Evolutionary conservation across 2,797 vertebrate genomes (phyloP).

Genomic region (Thaleichthys pacificus): DNA sequence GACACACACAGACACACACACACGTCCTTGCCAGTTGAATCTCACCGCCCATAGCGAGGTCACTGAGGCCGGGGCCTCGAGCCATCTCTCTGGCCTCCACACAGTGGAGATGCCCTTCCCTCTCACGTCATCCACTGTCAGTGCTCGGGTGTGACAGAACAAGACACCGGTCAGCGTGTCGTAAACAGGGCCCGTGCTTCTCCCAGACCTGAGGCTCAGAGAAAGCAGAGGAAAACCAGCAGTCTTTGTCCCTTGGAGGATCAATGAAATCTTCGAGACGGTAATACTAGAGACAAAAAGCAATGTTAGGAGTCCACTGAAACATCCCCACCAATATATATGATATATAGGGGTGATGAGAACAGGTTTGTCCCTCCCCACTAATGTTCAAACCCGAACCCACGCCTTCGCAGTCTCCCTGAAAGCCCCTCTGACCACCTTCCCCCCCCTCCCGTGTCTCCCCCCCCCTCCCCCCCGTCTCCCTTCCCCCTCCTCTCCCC

Average conservation of each 20-base stretch:
- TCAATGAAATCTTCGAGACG: too few relatives aligned
- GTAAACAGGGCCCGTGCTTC: conserved; percentile 23
- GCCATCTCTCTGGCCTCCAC: conserved; percentile 2
- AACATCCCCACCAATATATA: too few relatives aligned
- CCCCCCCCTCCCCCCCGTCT: too few relatives aligned
- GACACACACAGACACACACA: not conserved
- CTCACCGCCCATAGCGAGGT: conserved; percentile 9
- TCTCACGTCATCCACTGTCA: not conserved
- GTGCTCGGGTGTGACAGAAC: conserved; percentile 27
- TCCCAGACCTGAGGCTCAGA: not conserved
- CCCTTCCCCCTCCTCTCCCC: not conserved
- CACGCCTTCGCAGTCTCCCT: too few relatives aligned
- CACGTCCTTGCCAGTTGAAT: conserved; percentile 25
- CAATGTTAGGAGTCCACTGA: not conserved
- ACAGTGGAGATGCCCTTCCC: not conserved
- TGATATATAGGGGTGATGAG: too few relatives aligned
- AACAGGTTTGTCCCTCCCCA: too few relatives aligned
- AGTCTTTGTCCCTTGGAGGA: conserved; percentile 84
- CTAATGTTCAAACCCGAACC: too few relatives aligned
- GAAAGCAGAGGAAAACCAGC: conserved; percentile 94
- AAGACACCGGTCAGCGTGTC: conserved; percentile 26
- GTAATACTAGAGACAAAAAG: not conserved
- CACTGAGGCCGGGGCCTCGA: not conserved
- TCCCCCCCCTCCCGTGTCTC: too few relatives aligned
- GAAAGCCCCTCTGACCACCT: too few relatives aligned